Conservation (phyloP, 2,888 invertebrate genomes). For the Slavum lentiscoides region DNA sequence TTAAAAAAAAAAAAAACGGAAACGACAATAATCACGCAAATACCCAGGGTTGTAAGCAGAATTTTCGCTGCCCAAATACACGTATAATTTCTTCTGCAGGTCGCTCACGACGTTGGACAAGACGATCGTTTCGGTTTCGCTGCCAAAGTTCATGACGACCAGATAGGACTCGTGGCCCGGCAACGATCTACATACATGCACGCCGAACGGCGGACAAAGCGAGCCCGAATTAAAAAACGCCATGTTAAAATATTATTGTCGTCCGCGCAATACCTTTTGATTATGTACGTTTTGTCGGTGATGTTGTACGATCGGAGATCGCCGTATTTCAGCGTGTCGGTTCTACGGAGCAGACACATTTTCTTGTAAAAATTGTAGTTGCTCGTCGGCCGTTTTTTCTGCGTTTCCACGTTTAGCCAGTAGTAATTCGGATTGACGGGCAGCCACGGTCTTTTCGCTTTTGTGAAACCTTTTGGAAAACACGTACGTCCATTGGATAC, state of each 20-base stretch:
- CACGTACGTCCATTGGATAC: neutral
- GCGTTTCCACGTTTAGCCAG: slow-evolving; percentile 39
- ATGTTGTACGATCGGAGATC: slow-evolving; percentile 6
- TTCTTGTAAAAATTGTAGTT: slow-evolving; percentile 49
- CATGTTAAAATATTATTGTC: neutral
- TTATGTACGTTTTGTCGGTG: slow-evolving; percentile 26
- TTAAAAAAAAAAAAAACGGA: neutral
- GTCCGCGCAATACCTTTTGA: slow-evolving; percentile 33
- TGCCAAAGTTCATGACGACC: slow-evolving; percentile 47
- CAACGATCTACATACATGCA: slow-evolving; percentile 15
- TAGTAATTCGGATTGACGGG: slow-evolving; percentile 54
- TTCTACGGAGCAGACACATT: slow-evolving; percentile 39
- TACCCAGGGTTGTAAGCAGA: slow-evolving; percentile 44
- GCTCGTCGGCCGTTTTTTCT: slow-evolving; percentile 39
- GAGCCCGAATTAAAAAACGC: too few species aligned
- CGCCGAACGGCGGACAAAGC: too few species aligned
- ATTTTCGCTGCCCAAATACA: slow-evolving; percentile 37
- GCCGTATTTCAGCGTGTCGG: slow-evolving; percentile 24
- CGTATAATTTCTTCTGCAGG: neutral
- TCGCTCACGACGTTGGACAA: neutral
- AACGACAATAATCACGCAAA: too few species aligned
- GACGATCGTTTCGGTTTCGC: slow-evolving; percentile 31
- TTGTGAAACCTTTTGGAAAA: slow-evolving; percentile 41
- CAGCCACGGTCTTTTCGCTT: slow-evolving; percentile 41
- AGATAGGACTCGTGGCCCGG: slow-evolving; percentile 11